These are phyloP conservation scores for Tethea ocularis DNA, from an alignment of 2,888 invertebrate species.

Conservation along the genomic window DNA sequence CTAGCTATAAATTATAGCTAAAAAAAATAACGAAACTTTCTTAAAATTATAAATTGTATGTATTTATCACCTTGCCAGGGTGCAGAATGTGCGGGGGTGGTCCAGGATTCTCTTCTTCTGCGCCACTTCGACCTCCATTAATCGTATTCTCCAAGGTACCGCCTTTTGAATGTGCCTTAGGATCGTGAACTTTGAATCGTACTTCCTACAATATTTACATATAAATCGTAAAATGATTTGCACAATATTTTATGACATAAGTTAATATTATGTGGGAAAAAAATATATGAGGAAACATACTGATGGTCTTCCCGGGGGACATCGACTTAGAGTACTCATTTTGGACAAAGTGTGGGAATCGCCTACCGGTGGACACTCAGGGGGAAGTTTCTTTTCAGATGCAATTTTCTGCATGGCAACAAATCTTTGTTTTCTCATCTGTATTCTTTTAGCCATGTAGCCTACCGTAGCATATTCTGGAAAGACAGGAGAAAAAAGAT, in stretches of 20 bases:
- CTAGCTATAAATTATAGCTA: no score
- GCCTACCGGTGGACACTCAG: conserved; percentile 89
- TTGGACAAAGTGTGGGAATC: conserved; percentile 88
- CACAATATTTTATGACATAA: conserved; percentile 5
- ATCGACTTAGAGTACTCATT: conserved; percentile 89
- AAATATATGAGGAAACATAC: conserved; percentile 60
- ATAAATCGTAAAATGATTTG: conserved; percentile 5
- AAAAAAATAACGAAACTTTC: no score
- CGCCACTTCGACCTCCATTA: conserved; percentile 89
- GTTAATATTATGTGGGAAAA: no score
- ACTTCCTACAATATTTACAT: conserved; percentile 88
- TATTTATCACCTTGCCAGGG: conserved; percentile 88
- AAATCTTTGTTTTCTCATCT: conserved; percentile 97
- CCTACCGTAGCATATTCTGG: conserved; percentile 99
- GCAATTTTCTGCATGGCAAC: conserved; percentile 95
- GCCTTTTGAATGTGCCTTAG: conserved; percentile 96
- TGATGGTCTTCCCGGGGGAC: conserved; percentile 79
- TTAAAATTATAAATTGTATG: no score
- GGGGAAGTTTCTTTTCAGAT: conserved; percentile 93
- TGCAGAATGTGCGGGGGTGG: conserved; percentile 91
- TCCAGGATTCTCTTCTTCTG: conserved; percentile 86
- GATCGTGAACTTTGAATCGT: conserved; percentile 97
- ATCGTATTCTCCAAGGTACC: conserved; percentile 96
- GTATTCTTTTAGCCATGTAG: conserved; percentile 98
- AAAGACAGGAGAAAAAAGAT: conserved; percentile 55